A percentile compares a stretch with the other conserved stretches of the same genome.
Conservation (phyloP, 92 coral and sea anemone species). For the Porites divaricata region DNA sequence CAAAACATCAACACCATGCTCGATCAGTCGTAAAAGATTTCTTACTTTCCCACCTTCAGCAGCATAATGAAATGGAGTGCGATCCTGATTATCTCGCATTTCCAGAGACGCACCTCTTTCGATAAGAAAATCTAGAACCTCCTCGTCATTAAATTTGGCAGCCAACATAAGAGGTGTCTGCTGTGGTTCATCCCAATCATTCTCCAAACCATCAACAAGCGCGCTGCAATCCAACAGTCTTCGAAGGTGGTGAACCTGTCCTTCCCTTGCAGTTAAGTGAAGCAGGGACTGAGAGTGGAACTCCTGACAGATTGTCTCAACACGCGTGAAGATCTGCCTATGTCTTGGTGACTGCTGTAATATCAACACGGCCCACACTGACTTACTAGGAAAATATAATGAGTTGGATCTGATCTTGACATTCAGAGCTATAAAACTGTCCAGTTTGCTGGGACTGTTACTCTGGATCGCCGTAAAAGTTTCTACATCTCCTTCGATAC, state of each 20-base stretch:
- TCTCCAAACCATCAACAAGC: conserved; percentile 26
- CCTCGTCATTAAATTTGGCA: conserved; percentile 39
- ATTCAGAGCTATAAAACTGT: conserved; percentile 46
- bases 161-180: conserved; percentile 66
- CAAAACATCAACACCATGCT: conserved; percentile 37
- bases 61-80: conserved; percentile 54
- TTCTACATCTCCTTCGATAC: conserved; percentile 62
- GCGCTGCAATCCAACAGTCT: conserved; percentile 42
- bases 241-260: conserved; percentile 50
- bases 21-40: conserved; percentile 38
- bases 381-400: conserved; percentile 1
- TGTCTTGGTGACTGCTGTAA: conserved; percentile 36
- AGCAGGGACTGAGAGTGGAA: conserved; percentile 44
- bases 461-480: conserved; percentile 44
- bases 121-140: conserved; percentile 52
- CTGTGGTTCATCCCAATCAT: conserved; percentile 24
- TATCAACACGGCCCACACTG: background rate
- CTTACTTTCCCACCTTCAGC: conserved; percentile 38
- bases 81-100: conserved; percentile 10
- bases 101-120: conserved; percentile 46
- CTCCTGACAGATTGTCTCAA: conserved; percentile 32
- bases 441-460: conserved; percentile 57
- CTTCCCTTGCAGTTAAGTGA: conserved; percentile 56
- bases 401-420: background rate
- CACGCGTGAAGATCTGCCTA: conserved; percentile 29